phyloP scores from a whole-genome alignment of 2,797 vertebrate species.

The Sebastes cheni region DNA sequence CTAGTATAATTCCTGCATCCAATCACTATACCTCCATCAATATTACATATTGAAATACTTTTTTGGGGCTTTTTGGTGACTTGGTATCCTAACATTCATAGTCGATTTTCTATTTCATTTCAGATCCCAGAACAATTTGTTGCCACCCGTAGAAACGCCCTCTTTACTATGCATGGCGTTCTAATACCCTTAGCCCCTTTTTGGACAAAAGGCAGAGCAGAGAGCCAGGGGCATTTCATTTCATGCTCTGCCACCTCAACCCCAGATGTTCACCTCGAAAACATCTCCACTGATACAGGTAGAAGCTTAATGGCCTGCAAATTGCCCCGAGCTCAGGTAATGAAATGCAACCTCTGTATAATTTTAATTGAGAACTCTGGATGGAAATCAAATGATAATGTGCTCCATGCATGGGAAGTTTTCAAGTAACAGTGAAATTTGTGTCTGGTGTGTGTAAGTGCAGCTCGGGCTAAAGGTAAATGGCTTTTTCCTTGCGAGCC shows the following conservation, averaged over 20 bases:
- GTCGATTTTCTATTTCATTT: constrained; percentile 70
- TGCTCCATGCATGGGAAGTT: constrained; percentile 80
- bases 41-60: not conserved
- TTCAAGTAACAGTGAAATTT: constrained; percentile 79
- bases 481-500: constrained; percentile 65
- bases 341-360: constrained; percentile 86
- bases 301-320: constrained; percentile 84
- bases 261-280: constrained; percentile 87
- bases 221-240: constrained; percentile 81
- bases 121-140: constrained; percentile 69
- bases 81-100: constrained; percentile 42
- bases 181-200: constrained; percentile 75
- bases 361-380: constrained; percentile 87
- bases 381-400: constrained; percentile 85
- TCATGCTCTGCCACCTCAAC: constrained; percentile 84
- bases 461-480: constrained; percentile 61
- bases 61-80: constrained; percentile 13
- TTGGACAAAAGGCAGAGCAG: constrained; percentile 78
- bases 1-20: not conserved
- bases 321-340: constrained; percentile 82
- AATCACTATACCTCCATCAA: not conserved
- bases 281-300: constrained; percentile 83
- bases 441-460: constrained; percentile 77
- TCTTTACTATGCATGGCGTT: constrained; percentile 73
- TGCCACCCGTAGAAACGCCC: constrained; percentile 61